phyloP scores from a whole-genome alignment of 2,888 invertebrate genomes.

The Matsumyia berberina region DNA sequence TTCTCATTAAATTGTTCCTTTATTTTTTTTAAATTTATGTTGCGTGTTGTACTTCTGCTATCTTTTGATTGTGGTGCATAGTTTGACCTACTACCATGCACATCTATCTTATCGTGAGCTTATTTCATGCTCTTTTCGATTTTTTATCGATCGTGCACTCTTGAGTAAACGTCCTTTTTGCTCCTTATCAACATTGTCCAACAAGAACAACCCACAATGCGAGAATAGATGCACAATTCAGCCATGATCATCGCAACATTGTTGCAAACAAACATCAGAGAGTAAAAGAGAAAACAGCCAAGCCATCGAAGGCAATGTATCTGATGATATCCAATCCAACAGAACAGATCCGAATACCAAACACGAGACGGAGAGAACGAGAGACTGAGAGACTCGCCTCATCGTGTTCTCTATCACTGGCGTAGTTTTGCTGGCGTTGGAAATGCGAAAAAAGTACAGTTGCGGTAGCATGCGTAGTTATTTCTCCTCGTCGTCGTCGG shows the following conservation, averaged over 20 bases:
- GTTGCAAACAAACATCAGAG: conserved; percentile 17
- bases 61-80: not conserved
- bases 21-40: not conserved
- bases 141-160: too few species aligned
- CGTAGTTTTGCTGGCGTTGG: conserved; percentile 50
- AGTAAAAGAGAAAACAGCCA: conserved; percentile 51
- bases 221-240: not conserved
- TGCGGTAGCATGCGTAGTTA: conserved; percentile 73
- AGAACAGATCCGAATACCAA: too few species aligned
- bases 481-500: conserved; percentile 48
- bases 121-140: not conserved
- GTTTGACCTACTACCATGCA: too few species aligned
- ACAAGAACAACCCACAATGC: not conserved
- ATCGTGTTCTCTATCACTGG: conserved; percentile 6
- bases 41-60: not conserved
- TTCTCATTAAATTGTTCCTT: conserved; percentile 18
- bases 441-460: conserved; percentile 75
- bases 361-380: not conserved
- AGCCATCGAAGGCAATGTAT: conserved; percentile 30
- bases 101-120: not conserved
- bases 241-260: conserved; percentile 47
- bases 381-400: conserved; percentile 29
- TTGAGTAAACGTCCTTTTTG: too few species aligned
- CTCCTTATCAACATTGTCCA: conserved; percentile 50
- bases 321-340: conserved; percentile 18